Base-by-base conservation (phyloP, 2,113 vertebrate genomes). In the Larimichthys polyactis region DNA sequence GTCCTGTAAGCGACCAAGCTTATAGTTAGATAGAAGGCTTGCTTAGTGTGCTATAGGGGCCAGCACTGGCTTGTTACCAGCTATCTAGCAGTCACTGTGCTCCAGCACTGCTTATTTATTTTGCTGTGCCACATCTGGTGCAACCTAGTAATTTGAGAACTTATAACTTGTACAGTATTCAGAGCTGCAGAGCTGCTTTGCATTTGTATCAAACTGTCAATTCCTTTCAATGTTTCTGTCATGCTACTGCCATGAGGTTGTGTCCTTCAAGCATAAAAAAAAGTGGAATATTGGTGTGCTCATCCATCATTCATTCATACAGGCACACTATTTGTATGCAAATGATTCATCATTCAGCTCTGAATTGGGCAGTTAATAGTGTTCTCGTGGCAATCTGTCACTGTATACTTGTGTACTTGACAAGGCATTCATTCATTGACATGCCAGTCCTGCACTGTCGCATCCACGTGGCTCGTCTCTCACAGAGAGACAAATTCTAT, bases 231-330 rank as follows among this genome's bases (percentile, higher is more conserved):
- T 2, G 29, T 46, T 11, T 24, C 52, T 22, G 40, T 40, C n/a
- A 52, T 4, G 43, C 0, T 15, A 49, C 32, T 65, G 60, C 6
- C 54, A 8, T 16, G 60, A 20, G 6, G 1, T 19, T 12, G 11
- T 71, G 66, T 75, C 71, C 66, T 75, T 76, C 80, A 71, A 20
- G 5, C n/a, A 55, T 44, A n/a, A 69, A 36, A n/a, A 59, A 51
- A 58, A 69, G 19, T 22, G 16, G 27, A 78, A 54, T 73, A 69
- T 36, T 16, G 5, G 57, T 20, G 51, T 27, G 48, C 81, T 80
- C 85, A 74, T 81, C 73, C 69, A 84, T 84, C 85, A 78, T 54
- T 55, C 81, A 73, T 78, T 81, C 74, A 66, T 71, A 78, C 20
- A 59, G 51, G 2, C 44, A 84, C 32, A 74, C 69, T 48, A 66